Evolutionary conservation across 2,888 invertebrate genomes (phyloP).

Genomic region (Eupithecia dodoneata): DNA sequence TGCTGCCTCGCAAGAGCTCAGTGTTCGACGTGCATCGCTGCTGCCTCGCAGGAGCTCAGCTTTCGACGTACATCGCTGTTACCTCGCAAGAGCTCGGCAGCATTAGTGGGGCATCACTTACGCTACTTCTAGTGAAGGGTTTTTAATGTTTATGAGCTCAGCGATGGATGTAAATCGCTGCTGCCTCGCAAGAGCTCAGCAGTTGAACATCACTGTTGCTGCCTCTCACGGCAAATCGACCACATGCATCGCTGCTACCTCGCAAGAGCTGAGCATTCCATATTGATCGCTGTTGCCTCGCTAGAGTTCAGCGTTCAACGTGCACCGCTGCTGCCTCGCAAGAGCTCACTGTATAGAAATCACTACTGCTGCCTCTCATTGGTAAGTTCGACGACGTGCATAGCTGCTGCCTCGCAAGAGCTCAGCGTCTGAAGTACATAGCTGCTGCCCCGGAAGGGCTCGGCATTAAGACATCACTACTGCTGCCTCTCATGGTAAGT

Average conservation of each 20-base stretch:
- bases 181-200: not conserved
- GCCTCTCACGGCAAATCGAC: not conserved
- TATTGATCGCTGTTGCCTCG: not conserved
- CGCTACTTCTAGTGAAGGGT: constrained; percentile 13
- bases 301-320: not conserved
- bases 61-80: not conserved
- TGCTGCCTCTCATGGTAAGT: constrained; percentile 15
- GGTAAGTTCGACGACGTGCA: not conserved
- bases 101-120: not conserved
- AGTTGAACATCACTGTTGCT: too few relatives aligned
- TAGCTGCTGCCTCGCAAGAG: constrained; percentile 2
- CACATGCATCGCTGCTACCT: constrained; percentile 21
- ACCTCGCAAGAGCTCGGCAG: not conserved
- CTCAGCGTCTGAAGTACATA: not conserved
- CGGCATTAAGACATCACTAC: constrained; percentile 10
- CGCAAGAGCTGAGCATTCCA: constrained; percentile 6
- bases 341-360: not conserved
- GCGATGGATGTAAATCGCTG: not conserved
- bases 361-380: constrained; percentile 23
- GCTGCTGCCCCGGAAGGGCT: constrained; percentile 25
- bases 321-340: not conserved
- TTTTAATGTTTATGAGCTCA: too few relatives aligned
- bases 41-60: not conserved
- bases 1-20: not conserved
- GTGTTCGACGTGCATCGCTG: not conserved